Conservation (phyloP, 2,113 vertebrate species). For the Terrapene triunguis region DNA sequence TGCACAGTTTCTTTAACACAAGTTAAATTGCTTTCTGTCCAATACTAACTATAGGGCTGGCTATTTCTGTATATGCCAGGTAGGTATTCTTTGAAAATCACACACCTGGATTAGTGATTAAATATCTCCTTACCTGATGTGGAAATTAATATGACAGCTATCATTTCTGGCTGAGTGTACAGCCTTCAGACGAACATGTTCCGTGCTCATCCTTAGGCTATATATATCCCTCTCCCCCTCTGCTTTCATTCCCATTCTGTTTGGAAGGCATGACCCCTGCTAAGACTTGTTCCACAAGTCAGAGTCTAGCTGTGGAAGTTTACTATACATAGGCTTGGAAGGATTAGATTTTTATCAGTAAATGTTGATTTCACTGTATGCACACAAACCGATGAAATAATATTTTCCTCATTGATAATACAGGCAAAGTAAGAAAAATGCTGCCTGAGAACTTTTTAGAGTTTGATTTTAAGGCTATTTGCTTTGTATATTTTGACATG, state of each 20-base stretch:
- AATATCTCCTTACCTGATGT: background rate
- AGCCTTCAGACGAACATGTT: background rate
- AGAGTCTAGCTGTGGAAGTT: rapidly evolving
- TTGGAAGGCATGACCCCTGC: background rate
- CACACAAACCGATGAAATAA: background rate
- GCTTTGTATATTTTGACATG: background rate
- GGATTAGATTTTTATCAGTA: background rate
- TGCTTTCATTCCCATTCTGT: background rate
- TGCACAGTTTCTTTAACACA: background rate
- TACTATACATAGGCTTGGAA: background rate
- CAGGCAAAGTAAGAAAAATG: background rate
- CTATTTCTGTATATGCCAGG: background rate
- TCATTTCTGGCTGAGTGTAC: background rate
- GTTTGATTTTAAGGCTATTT: background rate
- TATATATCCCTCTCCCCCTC: background rate
- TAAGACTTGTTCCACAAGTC: background rate
- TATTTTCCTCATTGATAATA: background rate
- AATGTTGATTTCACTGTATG: background rate
- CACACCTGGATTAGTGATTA: background rate
- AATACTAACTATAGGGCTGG: background rate
- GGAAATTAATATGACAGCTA: background rate
- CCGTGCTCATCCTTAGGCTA: background rate
- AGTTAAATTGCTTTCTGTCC: background rate
- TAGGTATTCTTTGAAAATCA: background rate
- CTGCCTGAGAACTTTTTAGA: background rate